Conservation (phyloP, 2,888 invertebrate species). For the Morpho achilles region DNA sequence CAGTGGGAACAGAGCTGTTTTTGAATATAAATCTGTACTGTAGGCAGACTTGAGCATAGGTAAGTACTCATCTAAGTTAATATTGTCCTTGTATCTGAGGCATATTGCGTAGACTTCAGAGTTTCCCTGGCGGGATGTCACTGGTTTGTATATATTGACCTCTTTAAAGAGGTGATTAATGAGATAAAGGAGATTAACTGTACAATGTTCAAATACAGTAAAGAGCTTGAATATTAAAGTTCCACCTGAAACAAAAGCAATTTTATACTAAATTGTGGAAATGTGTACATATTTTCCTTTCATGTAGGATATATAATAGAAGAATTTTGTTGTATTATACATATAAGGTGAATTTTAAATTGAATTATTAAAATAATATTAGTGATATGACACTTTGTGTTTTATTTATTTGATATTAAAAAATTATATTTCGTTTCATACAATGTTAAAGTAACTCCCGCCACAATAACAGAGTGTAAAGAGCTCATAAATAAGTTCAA, state of each 20-base stretch:
- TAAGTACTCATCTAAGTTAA: conserved; percentile 58
- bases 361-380: too few species aligned
- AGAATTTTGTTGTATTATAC: too few species aligned
- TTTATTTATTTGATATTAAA: too few species aligned
- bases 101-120: conserved; percentile 95
- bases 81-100: conserved; percentile 76
- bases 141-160: conserved; percentile 91
- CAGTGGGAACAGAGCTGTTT: conserved; percentile 78
- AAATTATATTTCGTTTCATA: too few species aligned
- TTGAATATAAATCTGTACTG: conserved; percentile 55
- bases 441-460: too few species aligned
- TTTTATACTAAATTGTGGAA: too few species aligned
- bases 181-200: conserved; percentile 88
- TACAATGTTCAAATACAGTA: conserved; percentile 91
- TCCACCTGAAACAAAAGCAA: conserved; percentile 78
- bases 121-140: conserved; percentile 96
- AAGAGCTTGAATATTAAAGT: conserved; percentile 93
- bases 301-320: too few species aligned
- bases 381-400: too few species aligned
- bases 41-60: conserved; percentile 62
- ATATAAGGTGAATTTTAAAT: too few species aligned
- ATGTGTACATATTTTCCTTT: too few species aligned
- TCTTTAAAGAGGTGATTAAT: conserved; percentile 86
- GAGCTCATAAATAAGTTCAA: too few species aligned
- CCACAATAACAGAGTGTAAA: too few species aligned